These are phyloP conservation scores for Phytoseiulus persimilis DNA, from an alignment of 2,888 invertebrate species.

Conservation along the genomic window DNA sequence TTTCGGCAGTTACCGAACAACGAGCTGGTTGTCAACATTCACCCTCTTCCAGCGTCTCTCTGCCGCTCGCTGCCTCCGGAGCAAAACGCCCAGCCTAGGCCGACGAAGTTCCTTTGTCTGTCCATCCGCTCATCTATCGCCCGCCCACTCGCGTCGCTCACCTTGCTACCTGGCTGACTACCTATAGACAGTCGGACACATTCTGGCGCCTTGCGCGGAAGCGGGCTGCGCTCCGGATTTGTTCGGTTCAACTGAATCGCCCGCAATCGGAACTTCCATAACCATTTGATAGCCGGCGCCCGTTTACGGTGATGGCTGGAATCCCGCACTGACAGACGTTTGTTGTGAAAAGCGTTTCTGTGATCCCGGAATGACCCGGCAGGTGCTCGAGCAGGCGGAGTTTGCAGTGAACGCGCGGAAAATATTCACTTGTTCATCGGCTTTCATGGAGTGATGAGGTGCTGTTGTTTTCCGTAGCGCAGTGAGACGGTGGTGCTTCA, in stretches of 20 bases:
- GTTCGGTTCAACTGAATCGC: not conserved
- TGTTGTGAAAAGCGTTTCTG: slow-evolving; percentile 5
- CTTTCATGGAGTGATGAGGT: not conserved
- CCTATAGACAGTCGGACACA: not conserved
- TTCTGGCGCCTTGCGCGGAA: not conserved
- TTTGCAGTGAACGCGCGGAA: not conserved
- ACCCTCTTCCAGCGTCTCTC: not conserved
- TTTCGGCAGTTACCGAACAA: not conserved
- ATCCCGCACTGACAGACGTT: not conserved
- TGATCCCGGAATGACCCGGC: slow-evolving; percentile 5
- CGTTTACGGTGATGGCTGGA: not conserved
- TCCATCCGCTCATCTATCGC: not conserved
- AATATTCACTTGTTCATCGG: not conserved
- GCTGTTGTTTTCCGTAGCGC: not conserved
- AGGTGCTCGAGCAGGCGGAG: not conserved
- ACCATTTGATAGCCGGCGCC: not conserved
- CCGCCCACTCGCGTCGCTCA: not conserved
- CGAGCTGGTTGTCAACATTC: not conserved
- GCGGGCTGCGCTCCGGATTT: not conserved
- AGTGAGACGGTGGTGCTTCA: not conserved
- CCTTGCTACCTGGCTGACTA: not conserved
- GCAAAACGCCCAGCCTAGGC: not conserved
- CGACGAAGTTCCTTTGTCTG: not conserved
- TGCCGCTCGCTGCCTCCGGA: not conserved
- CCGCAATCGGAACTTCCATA: not conserved